phyloP scores from a whole-genome alignment of 2,888 invertebrate genomes.

The Conomelus anceps region DNA sequence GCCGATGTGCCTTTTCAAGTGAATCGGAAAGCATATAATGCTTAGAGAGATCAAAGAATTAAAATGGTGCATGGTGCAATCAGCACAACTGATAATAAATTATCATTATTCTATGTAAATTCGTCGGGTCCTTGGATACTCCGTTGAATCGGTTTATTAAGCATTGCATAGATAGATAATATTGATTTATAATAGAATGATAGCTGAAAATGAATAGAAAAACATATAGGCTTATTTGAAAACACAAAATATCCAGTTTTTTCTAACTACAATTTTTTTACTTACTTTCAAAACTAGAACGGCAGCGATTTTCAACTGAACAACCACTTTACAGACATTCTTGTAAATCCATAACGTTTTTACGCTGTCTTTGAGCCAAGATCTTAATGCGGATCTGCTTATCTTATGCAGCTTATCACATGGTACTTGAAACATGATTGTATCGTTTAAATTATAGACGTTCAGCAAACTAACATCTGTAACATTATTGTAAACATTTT shows the following conservation, averaged over 20 bases:
- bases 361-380: conserved; percentile 21
- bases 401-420: neutral
- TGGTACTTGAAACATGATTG: neutral
- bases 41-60: too few relatives aligned
- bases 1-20: too few relatives aligned
- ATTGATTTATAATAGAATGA: too few relatives aligned
- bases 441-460: neutral
- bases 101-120: too few relatives aligned
- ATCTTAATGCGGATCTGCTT: neutral
- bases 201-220: neutral
- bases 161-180: too few relatives aligned
- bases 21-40: too few relatives aligned
- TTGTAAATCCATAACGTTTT: conserved; percentile 20
- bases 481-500: neutral
- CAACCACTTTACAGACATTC: conserved; percentile 15
- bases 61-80: too few relatives aligned
- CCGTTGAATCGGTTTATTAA: too few relatives aligned
- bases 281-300: conserved; percentile 20
- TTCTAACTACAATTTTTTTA: neutral
- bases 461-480: neutral
- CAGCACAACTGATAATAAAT: too few relatives aligned
- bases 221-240: neutral
- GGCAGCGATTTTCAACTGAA: conserved; percentile 14
- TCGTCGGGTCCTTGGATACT: too few relatives aligned
- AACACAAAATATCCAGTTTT: neutral